Conservation (phyloP, 2,797 vertebrate genomes). For the Melanogrammus aeglefinus region DNA sequence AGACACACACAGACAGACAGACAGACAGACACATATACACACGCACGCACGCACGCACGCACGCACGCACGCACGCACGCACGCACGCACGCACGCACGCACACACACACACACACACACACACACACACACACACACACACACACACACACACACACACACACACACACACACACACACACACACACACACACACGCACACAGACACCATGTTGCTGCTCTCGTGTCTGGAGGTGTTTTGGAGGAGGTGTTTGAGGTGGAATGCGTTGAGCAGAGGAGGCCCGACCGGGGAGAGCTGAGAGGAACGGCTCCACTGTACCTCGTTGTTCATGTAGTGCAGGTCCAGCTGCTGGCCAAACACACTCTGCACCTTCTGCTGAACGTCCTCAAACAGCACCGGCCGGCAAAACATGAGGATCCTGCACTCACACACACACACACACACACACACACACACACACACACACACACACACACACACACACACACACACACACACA, state of each 20-base stretch:
- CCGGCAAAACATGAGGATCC: slow-evolving; percentile 91
- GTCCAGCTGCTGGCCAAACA: slow-evolving; percentile 90
- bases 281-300: background rate
- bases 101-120: slow-evolving; percentile 4
- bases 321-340: slow-evolving; percentile 98
- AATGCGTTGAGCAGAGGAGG: background rate
- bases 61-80: background rate
- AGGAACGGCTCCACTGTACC: slow-evolving; percentile 65
- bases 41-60: background rate
- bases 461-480: slow-evolving; percentile 30
- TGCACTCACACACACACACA: slow-evolving; percentile 53
- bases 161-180: slow-evolving; percentile 3
- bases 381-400: slow-evolving; percentile 92
- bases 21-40: slow-evolving; percentile 10
- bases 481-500: slow-evolving; percentile 30
- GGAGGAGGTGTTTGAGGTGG: background rate
- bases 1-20: no score
- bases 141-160: slow-evolving; percentile 1
- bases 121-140: slow-evolving; percentile 2
- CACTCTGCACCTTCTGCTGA: slow-evolving; percentile 89
- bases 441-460: slow-evolving; percentile 1
- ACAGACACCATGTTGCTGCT: background rate
- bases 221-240: background rate
- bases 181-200: background rate
- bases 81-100: background rate